Conservation (phyloP, 53 echinoderm and acorn worm genomes). For the Actinopyga echinites region DNA sequence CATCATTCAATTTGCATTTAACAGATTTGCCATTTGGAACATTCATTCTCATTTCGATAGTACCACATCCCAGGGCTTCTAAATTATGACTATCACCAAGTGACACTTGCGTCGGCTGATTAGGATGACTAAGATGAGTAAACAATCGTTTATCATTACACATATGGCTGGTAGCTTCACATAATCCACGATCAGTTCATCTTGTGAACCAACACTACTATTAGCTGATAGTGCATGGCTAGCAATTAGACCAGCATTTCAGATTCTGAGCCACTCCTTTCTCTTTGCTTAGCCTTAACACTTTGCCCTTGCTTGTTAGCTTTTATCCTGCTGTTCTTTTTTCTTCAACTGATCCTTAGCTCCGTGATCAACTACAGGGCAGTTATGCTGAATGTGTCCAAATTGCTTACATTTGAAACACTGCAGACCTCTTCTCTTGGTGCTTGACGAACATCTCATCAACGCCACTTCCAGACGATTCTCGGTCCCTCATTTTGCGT, state of each 20-base stretch:
- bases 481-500: not conserved
- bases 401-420: too few species aligned
- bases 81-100: not conserved
- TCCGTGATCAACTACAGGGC: too few species aligned
- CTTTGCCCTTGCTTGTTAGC: not conserved
- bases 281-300: not conserved
- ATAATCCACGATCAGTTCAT: not conserved
- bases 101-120: not conserved
- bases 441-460: too few species aligned
- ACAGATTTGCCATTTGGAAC: too few species aligned
- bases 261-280: not conserved
- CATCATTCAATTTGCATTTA: too few species aligned
- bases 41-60: not conserved
- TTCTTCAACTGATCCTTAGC: not conserved
- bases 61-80: not conserved
- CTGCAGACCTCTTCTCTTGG: too few species aligned
- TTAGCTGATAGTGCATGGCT: not conserved
- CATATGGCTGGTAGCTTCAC: not conserved
- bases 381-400: too few species aligned
- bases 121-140: not conserved
- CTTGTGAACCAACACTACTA: not conserved
- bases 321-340: not conserved
- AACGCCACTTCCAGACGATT: too few species aligned
- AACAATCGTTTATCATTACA: not conserved
- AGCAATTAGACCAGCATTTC: not conserved